Base-by-base conservation (phyloP, 1,140 invertebrate species). In the Drosophila punjabiensis region DNA sequence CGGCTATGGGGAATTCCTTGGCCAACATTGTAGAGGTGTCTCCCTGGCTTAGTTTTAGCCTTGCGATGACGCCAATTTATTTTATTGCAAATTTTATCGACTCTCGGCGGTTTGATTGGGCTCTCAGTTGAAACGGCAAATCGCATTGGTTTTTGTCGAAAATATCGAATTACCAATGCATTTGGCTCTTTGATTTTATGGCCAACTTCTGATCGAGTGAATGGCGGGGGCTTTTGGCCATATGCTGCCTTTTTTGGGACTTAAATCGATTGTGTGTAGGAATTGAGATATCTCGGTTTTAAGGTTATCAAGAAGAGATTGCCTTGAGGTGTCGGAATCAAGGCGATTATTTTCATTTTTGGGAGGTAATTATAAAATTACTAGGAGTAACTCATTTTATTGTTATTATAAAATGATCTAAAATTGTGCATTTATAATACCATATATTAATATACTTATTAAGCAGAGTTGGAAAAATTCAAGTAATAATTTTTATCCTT, bases 41-140 rank as follows among this genome's bases (percentile, higher is more conserved):
- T 37, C 13, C 20, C 9, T 41, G 50, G 35, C 35, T 56, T 33
- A 69, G 39, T 66, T 53, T 66, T 30, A 43, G 64, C 69, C 20
- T 28, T 56, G 71, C 83, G 82, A 87, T 88, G 56, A 78, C 63
- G 37, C 67, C 86, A 89, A 89, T 89, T 89, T 89, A 89, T 89
- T 89, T 89, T 89, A 90, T 89, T 80, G 82, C 86, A 80, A 90
- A 89, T 89, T 90, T 90, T 85, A 89, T 89, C 48, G 86, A 56
- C 86, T 63, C 68, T 68, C 59, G 41, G 67, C 81, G 81, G 78
- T 89, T 85, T 85, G 85, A 89, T 88, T 88, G 84, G 84, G 64
- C 28, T 69, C 63, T 63, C 53, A 5, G 53, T 62, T 55, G 37
- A 64, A 55, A 55, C 24, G 39, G 63, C 47, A 71, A 68, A 68